phyloP scores from a whole-genome alignment of 2,113 vertebrate genomes.

The Martes martes region DNA sequence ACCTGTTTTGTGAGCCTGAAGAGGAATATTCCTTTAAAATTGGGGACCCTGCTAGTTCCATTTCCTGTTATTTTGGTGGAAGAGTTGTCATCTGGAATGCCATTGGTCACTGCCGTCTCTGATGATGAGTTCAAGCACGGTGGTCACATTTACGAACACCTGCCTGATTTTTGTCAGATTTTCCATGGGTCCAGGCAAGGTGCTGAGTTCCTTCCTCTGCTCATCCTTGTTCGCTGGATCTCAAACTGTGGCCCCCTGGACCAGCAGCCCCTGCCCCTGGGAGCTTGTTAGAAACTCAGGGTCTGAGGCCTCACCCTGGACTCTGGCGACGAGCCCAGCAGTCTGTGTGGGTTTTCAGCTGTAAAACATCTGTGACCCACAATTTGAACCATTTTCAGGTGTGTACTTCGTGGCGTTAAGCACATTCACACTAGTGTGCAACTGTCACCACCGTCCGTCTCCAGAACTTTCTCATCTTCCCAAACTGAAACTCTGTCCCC shows the following conservation, averaged over 20 bases:
- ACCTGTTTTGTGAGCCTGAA: background rate
- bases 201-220: background rate
- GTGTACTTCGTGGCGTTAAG: accelerated
- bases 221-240: accelerated
- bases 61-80: background rate
- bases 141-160: accelerated
- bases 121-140: background rate
- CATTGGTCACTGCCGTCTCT: accelerated
- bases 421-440: accelerated
- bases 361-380: accelerated
- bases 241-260: background rate
- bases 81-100: background rate
- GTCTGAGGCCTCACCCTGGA: background rate
- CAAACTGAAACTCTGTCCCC: accelerated
- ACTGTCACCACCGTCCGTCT: accelerated
- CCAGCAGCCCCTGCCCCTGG: background rate
- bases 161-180: accelerated
- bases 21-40: background rate
- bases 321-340: too few relatives aligned
- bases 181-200: background rate
- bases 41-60: accelerated
- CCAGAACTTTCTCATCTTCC: background rate
- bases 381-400: accelerated
- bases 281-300: background rate
- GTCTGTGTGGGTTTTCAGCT: background rate